These are phyloP conservation scores for Petrocephalus zakoni DNA, from an alignment of 2,113 vertebrate species.

Conservation along the genomic window DNA sequence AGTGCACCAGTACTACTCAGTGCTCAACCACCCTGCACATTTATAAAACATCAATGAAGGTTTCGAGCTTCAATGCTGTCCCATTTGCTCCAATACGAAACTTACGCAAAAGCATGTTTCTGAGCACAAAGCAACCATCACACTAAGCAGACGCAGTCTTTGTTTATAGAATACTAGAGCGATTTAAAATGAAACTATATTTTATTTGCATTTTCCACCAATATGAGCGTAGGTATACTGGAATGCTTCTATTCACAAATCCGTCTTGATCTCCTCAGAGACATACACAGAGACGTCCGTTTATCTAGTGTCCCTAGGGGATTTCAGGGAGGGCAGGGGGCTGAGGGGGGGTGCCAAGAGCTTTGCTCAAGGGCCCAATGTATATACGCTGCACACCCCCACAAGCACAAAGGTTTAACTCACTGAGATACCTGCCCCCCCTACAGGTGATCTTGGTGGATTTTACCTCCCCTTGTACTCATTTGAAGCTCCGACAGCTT, in stretches of 20 bases:
- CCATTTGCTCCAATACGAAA: neutral
- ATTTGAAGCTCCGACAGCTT: neutral
- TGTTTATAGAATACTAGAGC: neutral
- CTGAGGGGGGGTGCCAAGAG: neutral
- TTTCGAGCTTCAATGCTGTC: neutral
- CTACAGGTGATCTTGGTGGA: neutral
- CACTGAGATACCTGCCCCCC: neutral
- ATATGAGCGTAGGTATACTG: neutral
- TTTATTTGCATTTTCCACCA: neutral
- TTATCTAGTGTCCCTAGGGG: neutral
- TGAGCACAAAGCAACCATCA: neutral
- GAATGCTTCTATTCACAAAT: neutral
- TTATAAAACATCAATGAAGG: neutral
- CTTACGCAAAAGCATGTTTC: neutral
- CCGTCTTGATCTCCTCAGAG: neutral
- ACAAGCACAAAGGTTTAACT: neutral
- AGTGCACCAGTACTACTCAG: neutral
- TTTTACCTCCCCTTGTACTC: neutral
- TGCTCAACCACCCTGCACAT: neutral
- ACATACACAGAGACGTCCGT: neutral
- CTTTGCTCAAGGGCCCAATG: too few relatives aligned
- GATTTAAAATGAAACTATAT: neutral
- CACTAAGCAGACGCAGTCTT: neutral
- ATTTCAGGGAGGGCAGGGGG: neutral
- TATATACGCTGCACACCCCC: neutral